Evolutionary conservation across 2,797 vertebrate genomes (phyloP).

Genomic region (Sebastolobus alascanus): DNA sequence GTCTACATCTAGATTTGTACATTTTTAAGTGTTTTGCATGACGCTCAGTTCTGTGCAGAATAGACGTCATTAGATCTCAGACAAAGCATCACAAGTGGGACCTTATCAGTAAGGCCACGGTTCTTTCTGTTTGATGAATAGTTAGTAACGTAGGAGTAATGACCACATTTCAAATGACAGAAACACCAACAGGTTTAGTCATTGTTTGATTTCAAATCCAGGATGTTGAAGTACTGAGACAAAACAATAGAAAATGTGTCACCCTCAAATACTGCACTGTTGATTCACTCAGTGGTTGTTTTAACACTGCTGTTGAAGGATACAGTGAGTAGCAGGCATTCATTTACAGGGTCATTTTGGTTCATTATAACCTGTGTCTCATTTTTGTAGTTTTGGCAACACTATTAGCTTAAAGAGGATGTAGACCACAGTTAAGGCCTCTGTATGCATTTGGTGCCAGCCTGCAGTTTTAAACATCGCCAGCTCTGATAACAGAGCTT

Average conservation of each 20-base stretch:
- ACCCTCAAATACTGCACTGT: not conserved
- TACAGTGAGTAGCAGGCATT: not conserved
- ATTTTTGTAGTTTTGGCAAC: not conserved
- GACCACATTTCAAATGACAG: constrained; percentile 9
- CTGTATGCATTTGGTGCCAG: not conserved
- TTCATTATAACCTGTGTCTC: not conserved
- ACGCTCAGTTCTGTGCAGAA: constrained; percentile 2
- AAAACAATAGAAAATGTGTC: constrained; percentile 9
- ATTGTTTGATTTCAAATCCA: constrained; percentile 4
- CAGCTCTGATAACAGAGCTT: not conserved
- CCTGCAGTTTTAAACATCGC: not conserved
- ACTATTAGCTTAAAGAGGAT: not conserved
- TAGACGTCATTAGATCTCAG: constrained; percentile 15
- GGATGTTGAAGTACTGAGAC: not conserved
- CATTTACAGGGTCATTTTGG: not conserved
- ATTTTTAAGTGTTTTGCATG: constrained; percentile 17
- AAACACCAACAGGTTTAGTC: not conserved
- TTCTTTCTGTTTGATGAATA: constrained; percentile 28
- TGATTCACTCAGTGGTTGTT: not conserved
- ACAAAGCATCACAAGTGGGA: constrained; percentile 30
- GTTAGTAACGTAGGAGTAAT: constrained; percentile 9
- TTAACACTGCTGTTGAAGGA: not conserved
- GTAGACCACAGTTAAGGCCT: not conserved
- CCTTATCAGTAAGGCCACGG: constrained; percentile 6
- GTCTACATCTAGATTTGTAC: not conserved